Evolutionary conservation across 1,140 invertebrate species (phyloP).

Genomic region (Goniozus legneri): DNA sequence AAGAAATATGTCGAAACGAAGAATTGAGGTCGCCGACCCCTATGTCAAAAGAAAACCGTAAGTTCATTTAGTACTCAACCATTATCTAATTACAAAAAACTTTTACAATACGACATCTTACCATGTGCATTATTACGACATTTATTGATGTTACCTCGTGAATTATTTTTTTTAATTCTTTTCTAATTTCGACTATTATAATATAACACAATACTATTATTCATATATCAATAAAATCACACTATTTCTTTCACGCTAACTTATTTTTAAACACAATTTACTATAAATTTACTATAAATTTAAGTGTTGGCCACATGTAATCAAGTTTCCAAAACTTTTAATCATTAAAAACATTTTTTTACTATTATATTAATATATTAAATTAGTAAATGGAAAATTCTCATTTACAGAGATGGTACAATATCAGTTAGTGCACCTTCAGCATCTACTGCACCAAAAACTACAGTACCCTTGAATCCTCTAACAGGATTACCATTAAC

Average conservation of each 20-base stretch:
- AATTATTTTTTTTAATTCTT: background rate
- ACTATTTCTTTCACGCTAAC: too few species aligned
- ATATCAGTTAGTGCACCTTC: conserved; percentile 39
- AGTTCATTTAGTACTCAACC: conserved; percentile 29
- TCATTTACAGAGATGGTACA: conserved; percentile 37
- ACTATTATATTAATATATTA: conserved; percentile 13
- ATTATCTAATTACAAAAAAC: conserved; percentile 2
- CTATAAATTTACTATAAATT: background rate
- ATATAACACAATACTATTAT: too few species aligned
- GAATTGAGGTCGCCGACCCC: conserved; percentile 79
- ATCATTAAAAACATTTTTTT: background rate
- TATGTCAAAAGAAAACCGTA: conserved; percentile 75
- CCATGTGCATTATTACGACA: conserved; percentile 29
- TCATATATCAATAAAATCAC: too few species aligned
- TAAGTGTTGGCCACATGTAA: too few species aligned
- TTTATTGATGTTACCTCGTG: conserved; percentile 10
- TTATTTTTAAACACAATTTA: too few species aligned
- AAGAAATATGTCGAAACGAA: conserved; percentile 70
- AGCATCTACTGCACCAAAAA: conserved; percentile 47
- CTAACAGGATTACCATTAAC: conserved; percentile 76
- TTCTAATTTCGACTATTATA: too few species aligned
- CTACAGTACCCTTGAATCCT: conserved; percentile 63
- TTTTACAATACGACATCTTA: too few species aligned
- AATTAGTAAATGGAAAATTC: too few species aligned
- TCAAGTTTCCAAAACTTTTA: too few species aligned